A percentile compares a stretch with the other conserved stretches of the same genome.
These are phyloP conservation scores for Halcyon chelicuti DNA, from an alignment of 2,797 vertebrate genomes.

Conservation along the genomic window DNA sequence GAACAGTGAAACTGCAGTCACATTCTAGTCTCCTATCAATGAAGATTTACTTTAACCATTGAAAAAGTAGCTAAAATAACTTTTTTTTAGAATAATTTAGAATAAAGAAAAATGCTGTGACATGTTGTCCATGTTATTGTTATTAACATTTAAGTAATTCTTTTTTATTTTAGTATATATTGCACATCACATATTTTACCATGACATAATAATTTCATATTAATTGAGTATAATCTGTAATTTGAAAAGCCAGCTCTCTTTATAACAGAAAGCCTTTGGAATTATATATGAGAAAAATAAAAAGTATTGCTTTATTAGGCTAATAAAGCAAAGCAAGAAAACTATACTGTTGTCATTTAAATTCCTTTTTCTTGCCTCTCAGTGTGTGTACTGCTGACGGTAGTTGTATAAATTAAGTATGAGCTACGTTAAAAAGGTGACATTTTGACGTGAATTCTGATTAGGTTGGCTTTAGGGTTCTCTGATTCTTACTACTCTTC, in stretches of 20 bases:
- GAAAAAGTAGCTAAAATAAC: not conserved
- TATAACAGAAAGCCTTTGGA: not conserved
- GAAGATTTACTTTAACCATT: not conserved
- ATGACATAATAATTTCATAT: not conserved
- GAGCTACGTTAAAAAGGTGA: not conserved
- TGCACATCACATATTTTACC: not conserved
- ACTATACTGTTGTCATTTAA: not conserved
- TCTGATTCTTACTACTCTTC: not conserved
- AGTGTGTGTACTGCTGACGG: not conserved
- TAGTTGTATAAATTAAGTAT: not conserved
- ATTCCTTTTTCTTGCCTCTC: not conserved
- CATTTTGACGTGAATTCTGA: not conserved
- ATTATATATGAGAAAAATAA: conserved; percentile 14
- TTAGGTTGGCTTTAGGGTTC: not conserved
- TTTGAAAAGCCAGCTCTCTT: not conserved
- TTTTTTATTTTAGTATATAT: not conserved
- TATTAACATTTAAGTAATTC: not conserved
- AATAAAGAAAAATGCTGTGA: not conserved
- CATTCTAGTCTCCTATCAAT: not conserved
- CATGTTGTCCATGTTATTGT: not conserved
- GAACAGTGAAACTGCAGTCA: not conserved
- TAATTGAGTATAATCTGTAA: conserved; percentile 2
- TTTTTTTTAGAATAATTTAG: not conserved
- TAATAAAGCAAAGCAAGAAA: conserved; percentile 8
- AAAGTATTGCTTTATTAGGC: not conserved